Base-by-base conservation (phyloP, 2,888 invertebrate genomes). In the Endomychus coccineus region DNA sequence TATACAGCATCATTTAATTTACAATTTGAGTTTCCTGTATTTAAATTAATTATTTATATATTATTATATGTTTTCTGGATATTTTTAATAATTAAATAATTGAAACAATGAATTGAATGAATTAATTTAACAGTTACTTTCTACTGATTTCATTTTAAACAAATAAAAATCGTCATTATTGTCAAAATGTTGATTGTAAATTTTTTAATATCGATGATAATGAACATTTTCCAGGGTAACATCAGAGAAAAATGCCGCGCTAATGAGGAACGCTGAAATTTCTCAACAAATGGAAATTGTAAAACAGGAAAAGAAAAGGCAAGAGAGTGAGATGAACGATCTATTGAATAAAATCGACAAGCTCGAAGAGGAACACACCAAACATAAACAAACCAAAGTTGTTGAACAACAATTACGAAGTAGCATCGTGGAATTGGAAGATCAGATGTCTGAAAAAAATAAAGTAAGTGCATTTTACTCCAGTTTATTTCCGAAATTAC, bases 211-310 rank as follows among this genome's bases (percentile, higher is more conserved):
- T n/a, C n/a, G n/a, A n/a, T n/a, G n/a, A n/a, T n/a, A n/a, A n/a
- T n/a, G n/a, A n/a, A n/a, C n/a, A n/a, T n/a, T n/a, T 27, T 65
- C 14, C 54, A 78, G 78, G 47, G 86, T 86, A 50, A 77, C 77
- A 29, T 73, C 79, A 5, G 85, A 85, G 46, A 86, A 84, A 55
- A 80, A 86, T 55, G 77, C 79, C 2, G 80, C 80, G 0, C 61
- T 86, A 31, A 58, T 88, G 35, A 72, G 85, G 29, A 88, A 85
- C 60, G 87, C 87, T 2, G 82, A 85, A 66, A 79, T 87, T 51
- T 86, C 86, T 0, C 87, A 87, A 59, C 80, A 80, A 44, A 75
- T 83, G 52, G 85, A 87, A 61, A 71, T 86, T 55, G 74, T 80
- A 2, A 79, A 78, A 54, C 81, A 84, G 54, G 77, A 84, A 50